phyloP scores from a whole-genome alignment of 2,113 vertebrate species.

The Arothron firmamentum region DNA sequence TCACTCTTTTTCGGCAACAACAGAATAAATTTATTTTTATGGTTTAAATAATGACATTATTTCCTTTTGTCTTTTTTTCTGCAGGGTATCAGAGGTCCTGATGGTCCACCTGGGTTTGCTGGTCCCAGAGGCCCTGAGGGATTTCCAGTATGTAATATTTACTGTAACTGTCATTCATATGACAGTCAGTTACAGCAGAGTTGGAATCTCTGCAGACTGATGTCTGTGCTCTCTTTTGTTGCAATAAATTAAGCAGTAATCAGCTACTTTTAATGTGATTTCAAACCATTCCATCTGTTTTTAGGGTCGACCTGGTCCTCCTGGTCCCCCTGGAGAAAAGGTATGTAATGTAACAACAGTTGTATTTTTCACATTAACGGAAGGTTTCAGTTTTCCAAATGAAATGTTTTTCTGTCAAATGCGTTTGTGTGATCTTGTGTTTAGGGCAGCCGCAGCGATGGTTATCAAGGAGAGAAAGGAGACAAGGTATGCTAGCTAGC shows the following conservation, averaged over 20 bases:
- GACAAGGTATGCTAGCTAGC: conserved; percentile 78
- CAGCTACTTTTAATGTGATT: not conserved
- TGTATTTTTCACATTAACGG: not conserved
- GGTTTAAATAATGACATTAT: not conserved
- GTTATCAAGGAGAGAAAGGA: conserved; percentile 87
- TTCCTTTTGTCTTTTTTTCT: conserved; percentile 15
- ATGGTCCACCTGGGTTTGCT: conserved; percentile 69
- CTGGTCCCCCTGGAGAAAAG: conserved; percentile 77
- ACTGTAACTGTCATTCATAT: not conserved
- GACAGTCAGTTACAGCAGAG: no score
- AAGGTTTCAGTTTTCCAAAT: not conserved
- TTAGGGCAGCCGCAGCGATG: conserved; percentile 83
- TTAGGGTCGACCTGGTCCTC: conserved; percentile 79
- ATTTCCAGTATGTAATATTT: conserved; percentile 63
- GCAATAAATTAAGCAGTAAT: no score
- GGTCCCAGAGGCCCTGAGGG: conserved; percentile 79
- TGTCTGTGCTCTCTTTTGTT: no score
- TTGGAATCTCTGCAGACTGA: no score
- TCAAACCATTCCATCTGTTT: conserved; percentile 11
- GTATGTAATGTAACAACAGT: conserved; percentile 69
- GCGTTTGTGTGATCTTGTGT: conserved; percentile 4
- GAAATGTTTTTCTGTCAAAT: not conserved
- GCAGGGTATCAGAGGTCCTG: conserved; percentile 79
- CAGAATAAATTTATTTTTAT: not conserved
- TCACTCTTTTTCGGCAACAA: no score